Conservation (phyloP, 2,113 vertebrate species). For the Lathamus discolor region DNA sequence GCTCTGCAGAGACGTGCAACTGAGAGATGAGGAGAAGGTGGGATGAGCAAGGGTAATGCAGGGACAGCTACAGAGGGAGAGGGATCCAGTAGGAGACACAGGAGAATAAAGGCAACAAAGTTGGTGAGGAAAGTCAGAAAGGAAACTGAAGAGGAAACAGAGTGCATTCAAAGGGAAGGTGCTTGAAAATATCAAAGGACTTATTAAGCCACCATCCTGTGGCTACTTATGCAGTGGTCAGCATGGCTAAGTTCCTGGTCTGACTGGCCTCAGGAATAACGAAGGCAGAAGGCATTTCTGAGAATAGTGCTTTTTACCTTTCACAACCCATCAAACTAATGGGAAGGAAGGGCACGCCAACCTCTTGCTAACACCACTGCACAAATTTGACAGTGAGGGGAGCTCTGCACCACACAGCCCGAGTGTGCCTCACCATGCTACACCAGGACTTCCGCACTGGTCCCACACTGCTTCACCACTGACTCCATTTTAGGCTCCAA, state of each 20-base stretch:
- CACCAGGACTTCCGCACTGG: background rate
- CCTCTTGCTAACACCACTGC: background rate
- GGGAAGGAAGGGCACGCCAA: background rate
- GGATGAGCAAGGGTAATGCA: background rate
- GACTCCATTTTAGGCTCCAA: background rate
- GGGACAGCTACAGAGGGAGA: background rate
- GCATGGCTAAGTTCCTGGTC: background rate
- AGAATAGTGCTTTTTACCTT: background rate
- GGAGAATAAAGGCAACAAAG: background rate
- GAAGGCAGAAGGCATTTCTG: background rate
- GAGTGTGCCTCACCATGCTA: rapidly evolving
- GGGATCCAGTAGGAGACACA: background rate
- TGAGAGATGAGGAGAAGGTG: background rate
- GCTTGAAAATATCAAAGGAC: background rate
- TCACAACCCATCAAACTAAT: background rate
- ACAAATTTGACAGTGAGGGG: background rate
- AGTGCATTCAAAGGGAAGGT: background rate
- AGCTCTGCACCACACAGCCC: background rate
- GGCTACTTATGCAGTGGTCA: background rate
- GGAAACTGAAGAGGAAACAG: background rate
- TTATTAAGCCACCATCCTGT: background rate
- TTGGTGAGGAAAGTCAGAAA: background rate
- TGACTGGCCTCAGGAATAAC: background rate
- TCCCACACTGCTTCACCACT: background rate
- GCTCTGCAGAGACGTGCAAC: background rate